Evolutionary conservation across 2,888 invertebrate species (phyloP).

Genomic region (Eledona agricola): DNA sequence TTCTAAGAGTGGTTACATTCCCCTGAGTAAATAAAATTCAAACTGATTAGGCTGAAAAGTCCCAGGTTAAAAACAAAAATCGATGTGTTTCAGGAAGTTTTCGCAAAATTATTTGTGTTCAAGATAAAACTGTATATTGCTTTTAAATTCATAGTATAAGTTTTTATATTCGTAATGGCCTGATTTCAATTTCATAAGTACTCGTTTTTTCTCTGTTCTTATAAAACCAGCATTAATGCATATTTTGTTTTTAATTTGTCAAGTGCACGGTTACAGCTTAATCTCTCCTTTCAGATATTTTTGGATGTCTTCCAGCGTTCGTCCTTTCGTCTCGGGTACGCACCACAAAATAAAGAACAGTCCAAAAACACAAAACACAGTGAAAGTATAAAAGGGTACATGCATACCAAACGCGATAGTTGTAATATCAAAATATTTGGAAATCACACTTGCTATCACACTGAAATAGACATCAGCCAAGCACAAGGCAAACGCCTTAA

Average conservation of each 20-base stretch:
- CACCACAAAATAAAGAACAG: constrained; percentile 60
- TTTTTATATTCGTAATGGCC: too few species aligned
- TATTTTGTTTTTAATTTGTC: constrained; percentile 11
- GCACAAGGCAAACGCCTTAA: constrained; percentile 67
- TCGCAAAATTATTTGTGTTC: too few species aligned
- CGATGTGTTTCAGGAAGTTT: too few species aligned
- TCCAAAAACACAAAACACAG: constrained; percentile 58
- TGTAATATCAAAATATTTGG: constrained; percentile 62
- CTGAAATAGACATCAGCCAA: constrained; percentile 66
- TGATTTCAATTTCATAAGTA: too few species aligned
- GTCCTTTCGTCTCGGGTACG: constrained; percentile 66
- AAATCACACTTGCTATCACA: constrained; percentile 62
- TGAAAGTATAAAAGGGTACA: constrained; percentile 63
- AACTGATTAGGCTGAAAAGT: too few species aligned
- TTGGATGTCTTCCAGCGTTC: constrained; percentile 65
- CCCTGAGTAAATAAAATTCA: too few species aligned
- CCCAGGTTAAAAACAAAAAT: too few species aligned
- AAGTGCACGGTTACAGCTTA: constrained; percentile 13
- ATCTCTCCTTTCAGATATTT: constrained; percentile 46
- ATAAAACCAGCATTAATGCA: constrained; percentile 1
- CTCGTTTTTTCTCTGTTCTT: too few species aligned
- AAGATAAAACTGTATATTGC: too few species aligned
- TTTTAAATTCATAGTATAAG: too few species aligned
- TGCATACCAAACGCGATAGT: constrained; percentile 60
- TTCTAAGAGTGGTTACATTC: too few species aligned